These are phyloP conservation scores for Scolopax mira DNA, from an alignment of 2,113 vertebrate species.

Conservation along the genomic window DNA sequence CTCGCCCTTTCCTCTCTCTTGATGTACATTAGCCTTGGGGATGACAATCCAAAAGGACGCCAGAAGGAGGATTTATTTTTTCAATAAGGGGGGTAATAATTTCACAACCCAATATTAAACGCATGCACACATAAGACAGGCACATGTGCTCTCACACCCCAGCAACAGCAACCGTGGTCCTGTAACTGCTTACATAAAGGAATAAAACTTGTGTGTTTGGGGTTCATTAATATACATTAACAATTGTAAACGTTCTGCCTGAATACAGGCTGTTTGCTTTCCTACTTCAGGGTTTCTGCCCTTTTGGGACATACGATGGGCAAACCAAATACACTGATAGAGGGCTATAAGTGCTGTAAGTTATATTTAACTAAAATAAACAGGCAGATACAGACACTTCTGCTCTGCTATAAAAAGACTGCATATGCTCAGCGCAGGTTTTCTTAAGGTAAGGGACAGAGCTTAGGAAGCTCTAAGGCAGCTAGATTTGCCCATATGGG, in stretches of 20 bases:
- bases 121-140: not conserved
- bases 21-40: not conserved
- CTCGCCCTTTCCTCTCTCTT: not conserved
- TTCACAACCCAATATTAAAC: not conserved
- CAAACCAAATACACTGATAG: constrained; percentile 49
- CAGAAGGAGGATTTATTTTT: not conserved
- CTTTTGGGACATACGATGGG: constrained; percentile 34
- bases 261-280: constrained; percentile 52
- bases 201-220: constrained; percentile 26
- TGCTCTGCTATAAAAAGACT: constrained; percentile 80
- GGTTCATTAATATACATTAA: constrained; percentile 46
- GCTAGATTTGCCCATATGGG: constrained; percentile 91
- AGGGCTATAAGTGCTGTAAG: constrained; percentile 57
- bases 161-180: not conserved
- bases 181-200: not conserved
- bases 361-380: constrained; percentile 82
- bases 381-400: constrained; percentile 72
- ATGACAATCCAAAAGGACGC: not conserved
- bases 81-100: not conserved
- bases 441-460: constrained; percentile 85
- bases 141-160: not conserved
- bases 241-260: constrained; percentile 27
- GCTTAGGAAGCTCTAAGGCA: constrained; percentile 77
- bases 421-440: constrained; percentile 85
- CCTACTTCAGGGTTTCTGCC: not conserved